Base-by-base conservation (phyloP, 2,888 invertebrate genomes). In the Zygothrica quintamaculata region DNA sequence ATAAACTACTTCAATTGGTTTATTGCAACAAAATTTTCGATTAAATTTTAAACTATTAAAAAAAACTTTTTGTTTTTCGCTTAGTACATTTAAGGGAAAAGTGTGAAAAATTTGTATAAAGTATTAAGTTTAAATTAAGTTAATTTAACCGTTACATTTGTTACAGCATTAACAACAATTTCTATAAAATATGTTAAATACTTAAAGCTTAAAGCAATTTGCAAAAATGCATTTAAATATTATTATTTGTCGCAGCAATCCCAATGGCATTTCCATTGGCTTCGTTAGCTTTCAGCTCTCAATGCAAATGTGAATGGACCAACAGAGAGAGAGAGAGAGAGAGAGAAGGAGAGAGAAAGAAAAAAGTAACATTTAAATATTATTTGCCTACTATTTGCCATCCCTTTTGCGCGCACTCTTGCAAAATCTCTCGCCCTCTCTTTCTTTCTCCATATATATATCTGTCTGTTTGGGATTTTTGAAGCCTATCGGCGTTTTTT, bases 291-390 rank as follows among this genome's bases (percentile, higher is more conserved):
- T n/a, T 11, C 59, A 66, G 70, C 65, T 62, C 66, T 47, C 65
- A 22, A 12, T 61, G 43, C 74, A 58, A 58, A 57, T 42, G 31
- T 43, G 8, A 39, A 36, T 52, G 47, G 57, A 58, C 16, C 40
- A 53, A 43, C 22, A 58, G 47, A 36, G 31, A 33, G 18, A 55
- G 3, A 37, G n/a, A 34, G 47, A 8, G 42, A 36, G 55, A 47
- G 57, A 58, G 18, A 40, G 51, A 43, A 26, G 56, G 47, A 36
- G 31, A 33, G 18, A 55, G 3, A 37, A 42, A 13, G 55, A 62
- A 53, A 72, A 47, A 51, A 22, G 37, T 44, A 9, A 48, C 52
- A 69, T 85, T 85, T 85, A 79, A 85, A 82, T 85, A 52, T 68
- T 75, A 79, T 79, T 82, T 78, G 66, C 77, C 29, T 2, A 29